These are phyloP conservation scores for Emmelina monodactyla DNA, from an alignment of 2,888 invertebrate genomes.

Conservation along the genomic window DNA sequence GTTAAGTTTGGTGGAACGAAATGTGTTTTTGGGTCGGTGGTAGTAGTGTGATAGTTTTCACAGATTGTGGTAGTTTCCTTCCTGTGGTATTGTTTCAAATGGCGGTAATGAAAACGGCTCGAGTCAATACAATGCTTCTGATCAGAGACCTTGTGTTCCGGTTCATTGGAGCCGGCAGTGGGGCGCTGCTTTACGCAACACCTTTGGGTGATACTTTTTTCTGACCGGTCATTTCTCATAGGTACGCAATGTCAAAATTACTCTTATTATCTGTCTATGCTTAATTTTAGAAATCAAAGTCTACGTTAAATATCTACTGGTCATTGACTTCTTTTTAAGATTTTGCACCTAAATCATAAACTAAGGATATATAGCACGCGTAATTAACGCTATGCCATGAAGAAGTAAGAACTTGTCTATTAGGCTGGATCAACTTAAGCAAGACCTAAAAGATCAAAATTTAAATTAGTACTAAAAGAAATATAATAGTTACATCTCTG, in stretches of 20 bases:
- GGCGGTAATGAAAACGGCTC: constrained; percentile 51
- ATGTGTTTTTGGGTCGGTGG: constrained; percentile 26
- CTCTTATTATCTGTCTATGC: no score
- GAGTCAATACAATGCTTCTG: constrained; percentile 53
- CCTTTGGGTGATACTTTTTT: constrained; percentile 33
- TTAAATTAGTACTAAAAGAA: no score
- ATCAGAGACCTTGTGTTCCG: constrained; percentile 63
- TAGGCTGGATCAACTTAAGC: no score
- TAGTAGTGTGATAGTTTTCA: constrained; percentile 50
- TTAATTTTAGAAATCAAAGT: no score
- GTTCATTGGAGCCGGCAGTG: constrained; percentile 53
- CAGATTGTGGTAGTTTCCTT: constrained; percentile 52
- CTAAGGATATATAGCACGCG: no score
- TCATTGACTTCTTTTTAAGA: constrained; percentile 3
- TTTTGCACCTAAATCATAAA: no score
- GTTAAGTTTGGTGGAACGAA: constrained; percentile 56
- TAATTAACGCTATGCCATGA: no score
- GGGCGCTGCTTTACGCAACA: constrained; percentile 46
- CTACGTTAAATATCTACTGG: constrained; percentile 6
- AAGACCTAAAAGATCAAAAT: no score
- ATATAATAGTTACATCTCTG: no score
- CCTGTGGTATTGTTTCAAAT: constrained; percentile 63
- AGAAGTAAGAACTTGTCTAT: no score
- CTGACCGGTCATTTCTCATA: neutral
- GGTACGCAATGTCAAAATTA: no score